A percentile compares a stretch with the other conserved stretches of the same genome.
phyloP scores from a whole-genome alignment of 2,797 vertebrate species.

The Gallirallus australis region DNA sequence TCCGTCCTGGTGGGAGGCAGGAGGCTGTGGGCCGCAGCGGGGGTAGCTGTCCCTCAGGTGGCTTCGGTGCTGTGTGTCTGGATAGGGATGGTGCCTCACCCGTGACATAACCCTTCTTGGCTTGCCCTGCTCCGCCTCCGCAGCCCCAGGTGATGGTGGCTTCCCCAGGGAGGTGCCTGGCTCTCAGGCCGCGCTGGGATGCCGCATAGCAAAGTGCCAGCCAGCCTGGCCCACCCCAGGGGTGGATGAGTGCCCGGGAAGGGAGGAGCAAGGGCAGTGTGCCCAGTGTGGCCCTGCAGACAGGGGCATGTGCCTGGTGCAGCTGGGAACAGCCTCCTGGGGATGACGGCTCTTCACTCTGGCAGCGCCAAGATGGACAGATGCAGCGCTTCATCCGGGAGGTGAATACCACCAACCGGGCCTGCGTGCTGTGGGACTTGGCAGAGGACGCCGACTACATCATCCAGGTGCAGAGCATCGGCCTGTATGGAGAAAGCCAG shows the following conservation, averaged over 20 bases:
- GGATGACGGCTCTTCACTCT: background rate
- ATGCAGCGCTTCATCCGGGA: slow-evolving; percentile 96
- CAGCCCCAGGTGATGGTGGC: background rate
- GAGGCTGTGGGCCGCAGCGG: background rate
- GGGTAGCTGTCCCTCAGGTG: background rate
- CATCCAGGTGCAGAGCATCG: slow-evolving; percentile 95
- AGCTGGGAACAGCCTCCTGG: background rate
- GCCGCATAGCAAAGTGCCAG: background rate
- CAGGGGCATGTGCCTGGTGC: background rate
- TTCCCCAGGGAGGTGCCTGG: background rate
- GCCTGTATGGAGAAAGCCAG: slow-evolving; percentile 94
- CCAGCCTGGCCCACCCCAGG: background rate
- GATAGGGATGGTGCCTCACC: background rate
- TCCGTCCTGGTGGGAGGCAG: background rate
- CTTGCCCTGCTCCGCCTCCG: background rate
- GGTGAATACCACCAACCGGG: slow-evolving; percentile 95
- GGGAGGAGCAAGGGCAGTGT: background rate
- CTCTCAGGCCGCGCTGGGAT: background rate
- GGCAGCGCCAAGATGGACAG: slow-evolving; percentile 92
- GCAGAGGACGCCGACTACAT: slow-evolving; percentile 95
- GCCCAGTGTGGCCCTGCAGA: background rate
- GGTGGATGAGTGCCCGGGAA: background rate
- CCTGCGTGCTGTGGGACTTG: slow-evolving; percentile 96
- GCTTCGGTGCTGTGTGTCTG: background rate
- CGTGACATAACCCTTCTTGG: background rate